Percentiles rank a stretch among this genome's conserved stretches.
These are phyloP conservation scores for Tigriopus japonicus DNA, from an alignment of 1,140 invertebrate species.

Conservation along the genomic window DNA sequence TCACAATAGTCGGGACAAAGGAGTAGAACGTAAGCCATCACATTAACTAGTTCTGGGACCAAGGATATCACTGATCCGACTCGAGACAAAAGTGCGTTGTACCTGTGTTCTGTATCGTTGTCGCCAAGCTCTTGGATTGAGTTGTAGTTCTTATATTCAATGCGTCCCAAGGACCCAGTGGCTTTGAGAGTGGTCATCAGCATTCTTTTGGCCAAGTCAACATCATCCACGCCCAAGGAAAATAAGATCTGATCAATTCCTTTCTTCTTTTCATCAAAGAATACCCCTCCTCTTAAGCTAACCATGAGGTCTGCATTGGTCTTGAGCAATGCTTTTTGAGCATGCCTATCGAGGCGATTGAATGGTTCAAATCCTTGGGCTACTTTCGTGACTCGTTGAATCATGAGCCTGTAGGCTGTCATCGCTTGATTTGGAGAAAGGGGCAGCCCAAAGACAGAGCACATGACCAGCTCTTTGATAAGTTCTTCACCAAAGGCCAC, in stretches of 20 bases:
- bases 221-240: not conserved
- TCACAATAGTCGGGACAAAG: not conserved
- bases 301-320: slow-evolving; percentile 4
- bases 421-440: not conserved
- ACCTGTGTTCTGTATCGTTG: not conserved
- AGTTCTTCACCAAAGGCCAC: slow-evolving; percentile 11
- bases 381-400: not conserved
- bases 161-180: not conserved
- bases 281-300: slow-evolving; percentile 5
- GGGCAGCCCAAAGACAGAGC: not conserved
- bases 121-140: not conserved
- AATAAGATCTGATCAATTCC: slow-evolving; percentile 2
- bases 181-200: not conserved
- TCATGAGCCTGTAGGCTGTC: slow-evolving; percentile 2
- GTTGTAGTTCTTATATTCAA: not conserved
- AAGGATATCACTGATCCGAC: not conserved
- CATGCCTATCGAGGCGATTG: not conserved
- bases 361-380: not conserved
- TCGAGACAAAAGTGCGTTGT: not conserved
- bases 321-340: not conserved
- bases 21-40: not conserved
- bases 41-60: not conserved
- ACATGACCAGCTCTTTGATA: slow-evolving; percentile 7
- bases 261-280: slow-evolving; percentile 8
- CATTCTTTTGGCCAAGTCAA: not conserved